Percentiles rank a stretch among this genome's conserved stretches.
phyloP scores from a whole-genome alignment of 2,113 vertebrate genomes.

The Vanacampus margaritifer region DNA sequence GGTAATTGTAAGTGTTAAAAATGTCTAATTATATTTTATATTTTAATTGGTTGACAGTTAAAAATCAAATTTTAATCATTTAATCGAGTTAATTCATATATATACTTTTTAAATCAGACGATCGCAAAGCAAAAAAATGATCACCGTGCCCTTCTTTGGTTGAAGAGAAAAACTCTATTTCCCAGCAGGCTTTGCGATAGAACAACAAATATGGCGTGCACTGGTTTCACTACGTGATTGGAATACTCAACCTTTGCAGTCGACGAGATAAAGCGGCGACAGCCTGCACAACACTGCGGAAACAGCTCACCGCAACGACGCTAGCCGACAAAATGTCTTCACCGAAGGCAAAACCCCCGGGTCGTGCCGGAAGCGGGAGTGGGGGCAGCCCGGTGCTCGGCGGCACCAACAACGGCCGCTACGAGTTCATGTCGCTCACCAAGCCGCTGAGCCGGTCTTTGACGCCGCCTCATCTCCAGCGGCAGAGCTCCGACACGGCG shows the following conservation, averaged over 20 bases:
- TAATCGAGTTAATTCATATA: no score
- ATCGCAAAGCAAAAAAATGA: no score
- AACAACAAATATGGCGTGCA: conserved; percentile 63
- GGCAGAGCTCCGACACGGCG: conserved; percentile 71
- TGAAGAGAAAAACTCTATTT: conserved; percentile 28
- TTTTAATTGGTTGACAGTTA: no score
- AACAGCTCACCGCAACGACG: neutral
- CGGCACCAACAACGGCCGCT: conserved; percentile 66
- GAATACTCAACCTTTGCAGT: conserved; percentile 37
- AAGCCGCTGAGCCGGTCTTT: conserved; percentile 70
- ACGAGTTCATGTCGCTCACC: conserved; percentile 80
- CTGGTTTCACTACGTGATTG: conserved; percentile 24
- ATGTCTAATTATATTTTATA: no score
- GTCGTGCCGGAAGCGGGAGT: conserved; percentile 58
- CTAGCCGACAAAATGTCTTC: conserved; percentile 66
- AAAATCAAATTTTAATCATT: no score
- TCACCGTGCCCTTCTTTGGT: neutral
- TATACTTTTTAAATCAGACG: no score
- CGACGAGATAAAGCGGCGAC: conserved; percentile 41
- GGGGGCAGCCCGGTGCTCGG: conserved; percentile 64
- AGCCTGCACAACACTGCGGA: conserved; percentile 24
- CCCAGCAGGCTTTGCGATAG: conserved; percentile 42
- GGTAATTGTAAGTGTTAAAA: no score
- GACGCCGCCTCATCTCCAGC: conserved; percentile 58
- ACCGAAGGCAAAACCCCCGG: conserved; percentile 68